Percentiles rank a stretch among this genome's conserved stretches.
Evolutionary conservation across 2,888 invertebrate species (phyloP).

Genomic region (Drosophila limbata): DNA sequence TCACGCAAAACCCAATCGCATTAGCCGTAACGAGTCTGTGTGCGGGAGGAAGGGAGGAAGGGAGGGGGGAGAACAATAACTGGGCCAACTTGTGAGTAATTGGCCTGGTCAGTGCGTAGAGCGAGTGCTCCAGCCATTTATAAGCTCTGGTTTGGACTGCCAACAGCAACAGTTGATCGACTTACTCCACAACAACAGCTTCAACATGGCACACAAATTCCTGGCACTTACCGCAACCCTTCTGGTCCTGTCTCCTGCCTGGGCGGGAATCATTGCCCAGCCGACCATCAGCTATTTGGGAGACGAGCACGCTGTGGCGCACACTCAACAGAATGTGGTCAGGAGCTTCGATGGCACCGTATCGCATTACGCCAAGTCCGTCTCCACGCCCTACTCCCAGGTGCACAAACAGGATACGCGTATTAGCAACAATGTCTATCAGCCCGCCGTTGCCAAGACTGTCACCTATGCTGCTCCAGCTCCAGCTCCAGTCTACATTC

Average conservation of each 20-base stretch:
- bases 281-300: slow-evolving; percentile 56
- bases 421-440: slow-evolving; percentile 87
- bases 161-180: slow-evolving; percentile 67
- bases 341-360: slow-evolving; percentile 87
- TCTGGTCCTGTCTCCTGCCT: slow-evolving; percentile 86
- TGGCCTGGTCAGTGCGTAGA: slow-evolving; percentile 32
- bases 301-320: slow-evolving; percentile 82
- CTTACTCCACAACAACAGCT: slow-evolving; percentile 45
- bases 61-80: slow-evolving; percentile 16
- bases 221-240: slow-evolving; percentile 87
- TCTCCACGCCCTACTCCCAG: slow-evolving; percentile 87
- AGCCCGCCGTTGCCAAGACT: slow-evolving; percentile 84
- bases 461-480: slow-evolving; percentile 83
- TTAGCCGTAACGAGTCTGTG: slow-evolving; percentile 35
- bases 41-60: neutral
- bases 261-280: slow-evolving; percentile 87
- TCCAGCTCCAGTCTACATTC: slow-evolving; percentile 59
- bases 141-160: slow-evolving; percentile 39
- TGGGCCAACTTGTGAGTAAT: slow-evolving; percentile 53
- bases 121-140: slow-evolving; percentile 38
- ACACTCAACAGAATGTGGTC: slow-evolving; percentile 87
- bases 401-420: slow-evolving; percentile 87
- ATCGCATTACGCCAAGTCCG: slow-evolving; percentile 87
- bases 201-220: slow-evolving; percentile 85
- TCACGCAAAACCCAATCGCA: slow-evolving; percentile 67